These are phyloP conservation scores for Gambusia yucatana DNA, from an alignment of 2,797 vertebrate species.

Conservation along the genomic window DNA sequence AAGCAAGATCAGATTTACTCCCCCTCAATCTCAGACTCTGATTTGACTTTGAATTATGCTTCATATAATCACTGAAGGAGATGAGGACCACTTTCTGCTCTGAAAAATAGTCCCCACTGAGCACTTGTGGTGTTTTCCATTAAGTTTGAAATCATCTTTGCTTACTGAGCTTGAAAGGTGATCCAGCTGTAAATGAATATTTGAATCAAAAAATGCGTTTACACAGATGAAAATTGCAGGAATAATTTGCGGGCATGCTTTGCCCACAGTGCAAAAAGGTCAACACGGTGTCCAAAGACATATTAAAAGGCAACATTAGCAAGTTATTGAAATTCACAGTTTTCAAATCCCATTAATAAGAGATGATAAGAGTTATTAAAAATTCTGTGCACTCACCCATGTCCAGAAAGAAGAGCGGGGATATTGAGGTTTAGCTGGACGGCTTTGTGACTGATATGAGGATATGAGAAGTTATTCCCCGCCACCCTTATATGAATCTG, in stretches of 20 bases:
- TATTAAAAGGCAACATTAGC: constrained; percentile 59
- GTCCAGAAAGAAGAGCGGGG: constrained; percentile 73
- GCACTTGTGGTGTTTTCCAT: constrained; percentile 4
- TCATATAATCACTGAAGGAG: constrained; percentile 29
- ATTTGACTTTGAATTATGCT: constrained; percentile 25
- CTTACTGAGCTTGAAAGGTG: constrained; percentile 13
- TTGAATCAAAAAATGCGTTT: constrained; percentile 10
- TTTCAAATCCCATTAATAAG: constrained; percentile 65
- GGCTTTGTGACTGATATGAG: constrained; percentile 81
- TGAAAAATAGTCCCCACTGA: constrained; percentile 19
- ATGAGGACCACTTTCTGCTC: constrained; percentile 17
- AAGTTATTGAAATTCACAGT: constrained; percentile 68
- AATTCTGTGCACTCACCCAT: constrained; percentile 83
- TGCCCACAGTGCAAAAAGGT: constrained; percentile 25
- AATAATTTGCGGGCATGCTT: constrained; percentile 36
- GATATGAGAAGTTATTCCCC: constrained; percentile 84
- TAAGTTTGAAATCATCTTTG: constrained; percentile 23
- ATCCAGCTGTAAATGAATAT: constrained; percentile 28
- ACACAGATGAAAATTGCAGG: constrained; percentile 32
- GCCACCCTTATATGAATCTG: constrained; percentile 85
- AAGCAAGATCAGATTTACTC: constrained; percentile 49
- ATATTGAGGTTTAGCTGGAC: constrained; percentile 78
- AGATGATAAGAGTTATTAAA: constrained; percentile 68
- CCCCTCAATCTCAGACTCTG: constrained; percentile 28
- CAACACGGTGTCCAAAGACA: constrained; percentile 42